phyloP scores from a whole-genome alignment of 1,140 invertebrate genomes.

The Drosophila pseudoananassae region DNA sequence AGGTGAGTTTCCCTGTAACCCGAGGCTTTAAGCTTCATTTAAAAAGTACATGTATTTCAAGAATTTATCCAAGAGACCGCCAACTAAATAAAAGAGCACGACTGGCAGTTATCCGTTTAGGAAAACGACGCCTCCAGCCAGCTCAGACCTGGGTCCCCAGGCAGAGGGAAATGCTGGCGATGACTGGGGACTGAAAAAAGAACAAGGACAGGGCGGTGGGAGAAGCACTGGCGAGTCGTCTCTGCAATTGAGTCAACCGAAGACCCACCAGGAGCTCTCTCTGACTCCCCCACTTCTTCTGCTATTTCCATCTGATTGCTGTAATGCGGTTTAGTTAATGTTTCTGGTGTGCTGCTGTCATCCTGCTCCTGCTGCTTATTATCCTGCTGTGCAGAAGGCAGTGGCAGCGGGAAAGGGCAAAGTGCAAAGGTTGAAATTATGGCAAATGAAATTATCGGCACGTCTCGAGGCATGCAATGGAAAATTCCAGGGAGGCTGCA shows the following conservation, averaged over 20 bases:
- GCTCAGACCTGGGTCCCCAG: background rate
- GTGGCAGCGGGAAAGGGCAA: conserved; percentile 9
- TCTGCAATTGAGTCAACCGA: conserved; percentile 45
- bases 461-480: conserved; percentile 36
- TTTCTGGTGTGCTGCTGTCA: conserved; percentile 5
- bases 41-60: background rate
- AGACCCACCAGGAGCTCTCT: conserved; percentile 27
- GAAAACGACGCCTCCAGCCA: conserved; percentile 7
- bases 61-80: background rate
- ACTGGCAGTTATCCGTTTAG: conserved; percentile 2
- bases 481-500: conserved; percentile 7
- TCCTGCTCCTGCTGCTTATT: conserved; percentile 10
- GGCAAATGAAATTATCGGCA: conserved; percentile 45
- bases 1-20: no score
- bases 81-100: background rate
- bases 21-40: no score
- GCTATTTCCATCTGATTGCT: conserved; percentile 13
- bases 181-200: background rate
- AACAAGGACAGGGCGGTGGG: background rate
- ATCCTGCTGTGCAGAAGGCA: conserved; percentile 16
- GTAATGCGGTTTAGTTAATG: conserved; percentile 37
- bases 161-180: conserved; percentile 2
- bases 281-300: background rate
- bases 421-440: conserved; percentile 48
- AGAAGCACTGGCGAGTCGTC: conserved; percentile 37